Percentiles rank a stretch among this genome's conserved stretches.
These are phyloP conservation scores for Lutjanus campechanus DNA, from an alignment of 2,797 vertebrate genomes.

Conservation along the genomic window DNA sequence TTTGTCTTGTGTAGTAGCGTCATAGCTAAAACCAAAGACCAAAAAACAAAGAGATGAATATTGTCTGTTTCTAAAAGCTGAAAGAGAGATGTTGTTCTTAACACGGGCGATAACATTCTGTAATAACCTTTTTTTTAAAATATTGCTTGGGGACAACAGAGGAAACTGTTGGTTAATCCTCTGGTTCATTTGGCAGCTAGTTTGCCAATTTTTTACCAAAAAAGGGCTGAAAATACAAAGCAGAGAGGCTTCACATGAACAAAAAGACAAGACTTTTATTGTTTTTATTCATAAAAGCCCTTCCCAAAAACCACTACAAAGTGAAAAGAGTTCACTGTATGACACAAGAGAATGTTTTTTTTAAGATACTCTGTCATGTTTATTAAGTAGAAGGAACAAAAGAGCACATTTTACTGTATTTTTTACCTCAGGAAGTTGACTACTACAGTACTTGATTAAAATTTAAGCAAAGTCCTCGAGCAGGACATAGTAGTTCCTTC, in stretches of 20 bases:
- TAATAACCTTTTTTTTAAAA: not conserved
- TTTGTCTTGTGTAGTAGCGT: not conserved
- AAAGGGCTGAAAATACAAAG: conserved; percentile 3
- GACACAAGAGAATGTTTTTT: not conserved
- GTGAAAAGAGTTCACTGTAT: not conserved
- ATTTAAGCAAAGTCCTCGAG: conserved; percentile 8
- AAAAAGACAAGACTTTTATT: not conserved
- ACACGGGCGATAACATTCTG: not conserved
- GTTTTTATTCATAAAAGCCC: not conserved
- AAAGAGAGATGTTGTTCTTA: not conserved
- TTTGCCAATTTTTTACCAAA: conserved; percentile 10
- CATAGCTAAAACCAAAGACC: not conserved
- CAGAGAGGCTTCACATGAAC: not conserved
- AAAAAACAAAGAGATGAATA: not conserved
- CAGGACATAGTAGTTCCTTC: not conserved
- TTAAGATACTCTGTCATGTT: not conserved
- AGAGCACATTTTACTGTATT: not conserved
- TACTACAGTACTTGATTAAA: not conserved
- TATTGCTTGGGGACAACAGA: not conserved
- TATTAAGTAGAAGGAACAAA: conserved; percentile 1
- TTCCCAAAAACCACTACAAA: not conserved
- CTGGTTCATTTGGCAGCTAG: not conserved
- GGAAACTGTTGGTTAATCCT: conserved; percentile 11
- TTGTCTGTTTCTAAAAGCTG: conserved; percentile 10
- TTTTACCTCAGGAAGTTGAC: not conserved